Conservation (phyloP, 2,888 invertebrate genomes). For the Dermolepida albohirtum region DNA sequence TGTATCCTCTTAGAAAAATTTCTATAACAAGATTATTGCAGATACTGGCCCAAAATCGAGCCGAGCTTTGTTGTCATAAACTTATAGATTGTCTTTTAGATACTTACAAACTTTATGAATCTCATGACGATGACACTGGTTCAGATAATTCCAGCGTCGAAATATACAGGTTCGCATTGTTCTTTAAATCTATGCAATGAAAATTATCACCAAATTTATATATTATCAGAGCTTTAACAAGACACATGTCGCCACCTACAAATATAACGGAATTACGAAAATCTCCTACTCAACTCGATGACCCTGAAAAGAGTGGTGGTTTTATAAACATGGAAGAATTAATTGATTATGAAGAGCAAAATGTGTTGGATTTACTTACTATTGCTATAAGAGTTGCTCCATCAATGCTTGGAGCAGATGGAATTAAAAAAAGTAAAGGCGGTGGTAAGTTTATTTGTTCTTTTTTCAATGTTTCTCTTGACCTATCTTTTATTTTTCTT, state of each 20-base stretch:
- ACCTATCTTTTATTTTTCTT: too few relatives aligned
- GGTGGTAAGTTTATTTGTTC: slow-evolving; percentile 48
- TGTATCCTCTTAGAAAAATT: slow-evolving; percentile 77
- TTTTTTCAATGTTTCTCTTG: too few relatives aligned
- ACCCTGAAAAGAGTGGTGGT: slow-evolving; percentile 58
- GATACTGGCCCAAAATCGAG: slow-evolving; percentile 76
- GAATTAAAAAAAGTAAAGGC: slow-evolving; percentile 70
- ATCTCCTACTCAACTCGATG: slow-evolving; percentile 59
- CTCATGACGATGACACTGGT: slow-evolving; percentile 66
- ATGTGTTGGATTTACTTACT: slow-evolving; percentile 73
- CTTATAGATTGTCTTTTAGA: slow-evolving; percentile 77
- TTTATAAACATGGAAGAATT: slow-evolving; percentile 73
- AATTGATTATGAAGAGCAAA: slow-evolving; percentile 76
- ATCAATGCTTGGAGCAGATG: slow-evolving; percentile 71
- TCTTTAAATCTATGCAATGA: slow-evolving; percentile 34
- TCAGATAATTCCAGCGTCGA: slow-evolving; percentile 78
- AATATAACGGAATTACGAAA: slow-evolving; percentile 64
- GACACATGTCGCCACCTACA: slow-evolving; percentile 76
- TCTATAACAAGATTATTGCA: slow-evolving; percentile 81
- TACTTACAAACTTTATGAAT: slow-evolving; percentile 72
- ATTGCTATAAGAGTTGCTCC: slow-evolving; percentile 72
- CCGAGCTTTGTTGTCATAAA: slow-evolving; percentile 77
- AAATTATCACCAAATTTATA: slow-evolving; percentile 47
- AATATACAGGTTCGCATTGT: slow-evolving; percentile 73
- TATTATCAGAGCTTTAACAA: slow-evolving; percentile 72